Evolutionary conservation across 2,888 invertebrate species (phyloP).

Genomic region (Nasonovia ribisnigri): DNA sequence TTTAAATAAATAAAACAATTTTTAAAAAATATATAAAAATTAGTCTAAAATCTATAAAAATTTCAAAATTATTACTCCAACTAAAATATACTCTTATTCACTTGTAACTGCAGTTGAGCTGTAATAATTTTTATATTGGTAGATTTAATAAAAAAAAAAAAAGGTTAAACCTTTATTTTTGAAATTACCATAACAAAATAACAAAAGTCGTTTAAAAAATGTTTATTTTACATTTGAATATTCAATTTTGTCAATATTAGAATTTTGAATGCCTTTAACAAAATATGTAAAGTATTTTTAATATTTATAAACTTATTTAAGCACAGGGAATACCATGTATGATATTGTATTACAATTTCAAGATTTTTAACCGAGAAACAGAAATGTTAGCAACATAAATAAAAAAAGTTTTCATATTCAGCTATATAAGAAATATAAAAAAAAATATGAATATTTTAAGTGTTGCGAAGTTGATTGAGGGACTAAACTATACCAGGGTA

Average conservation of each 20-base stretch:
- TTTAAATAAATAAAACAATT: not conserved
- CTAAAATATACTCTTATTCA: too few relatives aligned
- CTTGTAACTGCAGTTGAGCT: too few relatives aligned
- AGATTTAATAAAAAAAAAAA: too few relatives aligned
- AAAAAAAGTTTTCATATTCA: too few relatives aligned
- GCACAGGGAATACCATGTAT: too few relatives aligned
- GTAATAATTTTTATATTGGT: too few relatives aligned
- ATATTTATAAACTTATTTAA: not conserved
- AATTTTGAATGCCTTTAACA: too few relatives aligned
- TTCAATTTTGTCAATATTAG: not conserved
- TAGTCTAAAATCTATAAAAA: not conserved
- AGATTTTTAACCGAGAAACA: not conserved
- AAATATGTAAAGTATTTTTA: not conserved
- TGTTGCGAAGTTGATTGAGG: not conserved
- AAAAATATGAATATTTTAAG: not conserved
- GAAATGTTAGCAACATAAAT: too few relatives aligned
- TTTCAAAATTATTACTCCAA: not conserved
- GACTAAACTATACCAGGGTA: not conserved
- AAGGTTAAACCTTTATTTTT: too few relatives aligned
- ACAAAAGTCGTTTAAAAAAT: not conserved
- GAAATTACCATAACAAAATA: too few relatives aligned
- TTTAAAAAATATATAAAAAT: not conserved
- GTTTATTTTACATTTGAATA: not conserved
- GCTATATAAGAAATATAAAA: not conserved
- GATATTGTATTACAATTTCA: not conserved